Evolutionary conservation across 2,113 vertebrate genomes (phyloP).

Genomic region (Rhipidura dahli): DNA sequence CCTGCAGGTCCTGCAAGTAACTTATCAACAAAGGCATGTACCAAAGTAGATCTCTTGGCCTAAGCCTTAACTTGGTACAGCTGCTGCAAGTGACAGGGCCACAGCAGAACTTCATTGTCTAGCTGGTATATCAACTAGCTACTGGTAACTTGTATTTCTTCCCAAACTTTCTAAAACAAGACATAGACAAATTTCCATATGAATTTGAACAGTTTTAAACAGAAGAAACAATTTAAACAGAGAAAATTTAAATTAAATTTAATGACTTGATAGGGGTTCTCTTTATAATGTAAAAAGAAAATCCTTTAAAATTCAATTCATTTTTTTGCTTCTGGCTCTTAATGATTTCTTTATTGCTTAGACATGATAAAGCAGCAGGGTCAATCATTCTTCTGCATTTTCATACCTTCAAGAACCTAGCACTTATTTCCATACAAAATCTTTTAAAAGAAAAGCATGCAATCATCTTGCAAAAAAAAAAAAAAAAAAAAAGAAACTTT

Average conservation of each 20-base stretch:
- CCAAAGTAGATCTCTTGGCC: background rate
- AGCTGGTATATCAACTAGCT: background rate
- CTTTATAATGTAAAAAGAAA: conserved; percentile 25
- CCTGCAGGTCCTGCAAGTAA: background rate
- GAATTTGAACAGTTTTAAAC: background rate
- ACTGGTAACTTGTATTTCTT: background rate
- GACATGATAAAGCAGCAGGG: conserved; percentile 1
- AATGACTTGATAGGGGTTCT: background rate
- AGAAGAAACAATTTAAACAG: background rate
- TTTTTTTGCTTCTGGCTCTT: conserved; percentile 4
- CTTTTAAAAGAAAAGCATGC: background rate
- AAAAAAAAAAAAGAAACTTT: background rate
- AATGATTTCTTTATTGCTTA: conserved; percentile 4
- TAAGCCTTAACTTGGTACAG: background rate
- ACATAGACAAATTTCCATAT: background rate
- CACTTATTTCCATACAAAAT: background rate
- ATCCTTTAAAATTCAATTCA: background rate
- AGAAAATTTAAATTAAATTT: background rate
- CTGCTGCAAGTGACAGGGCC: background rate
- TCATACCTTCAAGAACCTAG: background rate
- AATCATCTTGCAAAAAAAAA: background rate
- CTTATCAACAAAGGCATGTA: background rate
- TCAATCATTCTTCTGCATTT: conserved; percentile 3
- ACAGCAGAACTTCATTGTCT: background rate
- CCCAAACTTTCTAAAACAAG: background rate